Conservation (phyloP, 2,113 vertebrate genomes). For the Ariopsis seemanni region DNA sequence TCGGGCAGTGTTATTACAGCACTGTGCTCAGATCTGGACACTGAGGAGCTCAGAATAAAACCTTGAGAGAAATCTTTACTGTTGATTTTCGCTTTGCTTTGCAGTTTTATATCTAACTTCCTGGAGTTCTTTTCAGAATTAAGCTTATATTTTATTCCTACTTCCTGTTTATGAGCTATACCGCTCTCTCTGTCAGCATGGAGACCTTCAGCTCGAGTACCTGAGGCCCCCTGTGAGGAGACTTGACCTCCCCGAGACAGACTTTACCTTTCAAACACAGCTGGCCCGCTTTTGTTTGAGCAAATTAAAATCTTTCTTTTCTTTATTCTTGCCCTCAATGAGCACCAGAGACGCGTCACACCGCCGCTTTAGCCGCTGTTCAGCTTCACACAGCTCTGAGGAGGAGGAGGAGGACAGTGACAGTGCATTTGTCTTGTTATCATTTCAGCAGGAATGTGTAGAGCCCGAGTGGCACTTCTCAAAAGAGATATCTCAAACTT, state of each 20-base stretch:
- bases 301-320: conserved; percentile 72
- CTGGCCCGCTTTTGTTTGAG: conserved; percentile 73
- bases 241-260: conserved; percentile 79
- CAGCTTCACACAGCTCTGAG: conserved; percentile 36
- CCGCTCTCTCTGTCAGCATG: conserved; percentile 81
- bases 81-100: background rate
- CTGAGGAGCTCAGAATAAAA: background rate
- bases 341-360: conserved; percentile 56
- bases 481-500: too few relatives aligned
- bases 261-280: conserved; percentile 70
- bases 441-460: too few relatives aligned
- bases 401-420: background rate
- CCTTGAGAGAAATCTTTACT: background rate
- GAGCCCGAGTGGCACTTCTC: too few relatives aligned
- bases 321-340: conserved; percentile 62
- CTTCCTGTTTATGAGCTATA: conserved; percentile 32
- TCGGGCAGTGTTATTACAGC: too few relatives aligned
- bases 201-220: conserved; percentile 85
- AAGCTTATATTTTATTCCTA: background rate
- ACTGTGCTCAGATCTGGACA: background rate
- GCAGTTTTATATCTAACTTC: background rate
- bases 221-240: conserved; percentile 73
- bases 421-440: background rate
- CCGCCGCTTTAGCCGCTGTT: conserved; percentile 55
- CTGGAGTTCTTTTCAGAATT: background rate